Conservation (phyloP, 1,140 invertebrate genomes). For the Sycophaga agraensis region DNA sequence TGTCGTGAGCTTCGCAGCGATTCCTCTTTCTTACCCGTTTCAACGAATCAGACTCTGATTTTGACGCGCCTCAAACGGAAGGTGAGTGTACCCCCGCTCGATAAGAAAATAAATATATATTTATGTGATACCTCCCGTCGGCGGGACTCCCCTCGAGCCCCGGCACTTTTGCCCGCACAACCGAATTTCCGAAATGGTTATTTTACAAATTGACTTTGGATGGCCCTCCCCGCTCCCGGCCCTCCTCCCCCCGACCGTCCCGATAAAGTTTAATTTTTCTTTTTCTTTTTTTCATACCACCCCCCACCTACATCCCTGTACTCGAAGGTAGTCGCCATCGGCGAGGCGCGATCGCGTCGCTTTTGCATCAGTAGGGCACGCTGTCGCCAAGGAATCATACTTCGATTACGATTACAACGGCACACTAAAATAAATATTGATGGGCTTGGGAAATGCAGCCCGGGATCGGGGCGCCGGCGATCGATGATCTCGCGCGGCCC, state of each 20-base stretch:
- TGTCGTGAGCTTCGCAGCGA: neutral
- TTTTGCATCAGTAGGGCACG: neutral
- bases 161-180: no score
- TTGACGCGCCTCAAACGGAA: neutral
- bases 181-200: no score
- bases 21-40: neutral
- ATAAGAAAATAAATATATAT: no score
- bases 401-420: slow-evolving; percentile 19
- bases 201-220: slow-evolving; percentile 15
- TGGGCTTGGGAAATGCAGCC: no score
- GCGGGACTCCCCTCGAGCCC: no score
- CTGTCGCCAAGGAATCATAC: slow-evolving; percentile 7
- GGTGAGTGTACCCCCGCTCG: neutral
- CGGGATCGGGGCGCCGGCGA: no score
- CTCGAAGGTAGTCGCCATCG: neutral
- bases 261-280: slow-evolving; percentile 16
- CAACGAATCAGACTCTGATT: slow-evolving; percentile 6
- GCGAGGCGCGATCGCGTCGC: no score
- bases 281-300: no score
- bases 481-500: no score
- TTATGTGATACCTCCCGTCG: no score
- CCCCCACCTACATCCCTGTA: neutral
- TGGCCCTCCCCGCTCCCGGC: neutral
- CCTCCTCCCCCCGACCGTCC: neutral
- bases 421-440: no score